Conservation (phyloP, 92 coral and sea anemone species). For the Parazoanthus atlanticus region DNA sequence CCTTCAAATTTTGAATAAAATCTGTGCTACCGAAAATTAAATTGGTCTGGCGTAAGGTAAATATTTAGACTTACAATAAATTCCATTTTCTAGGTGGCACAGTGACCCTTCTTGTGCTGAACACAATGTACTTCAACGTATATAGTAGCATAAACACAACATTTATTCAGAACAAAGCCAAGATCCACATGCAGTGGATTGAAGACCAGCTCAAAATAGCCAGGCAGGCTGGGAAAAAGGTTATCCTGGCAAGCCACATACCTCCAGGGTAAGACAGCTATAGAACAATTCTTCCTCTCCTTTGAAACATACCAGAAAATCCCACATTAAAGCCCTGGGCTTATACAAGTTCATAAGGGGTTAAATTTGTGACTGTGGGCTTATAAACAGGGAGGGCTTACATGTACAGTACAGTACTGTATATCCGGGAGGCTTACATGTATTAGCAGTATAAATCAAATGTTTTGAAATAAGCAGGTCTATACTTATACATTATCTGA, state of each 20-base stretch:
- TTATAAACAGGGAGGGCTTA: too few species aligned
- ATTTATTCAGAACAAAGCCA: slow-evolving; percentile 67
- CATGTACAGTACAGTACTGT: too few species aligned
- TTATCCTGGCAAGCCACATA: slow-evolving; percentile 81
- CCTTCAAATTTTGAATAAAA: too few species aligned
- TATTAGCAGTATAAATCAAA: too few species aligned
- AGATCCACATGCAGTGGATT: slow-evolving; percentile 81
- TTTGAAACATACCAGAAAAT: not conserved
- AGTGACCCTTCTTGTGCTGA: slow-evolving; percentile 77
- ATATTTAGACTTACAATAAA: not conserved
- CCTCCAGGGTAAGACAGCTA: slow-evolving; percentile 80
- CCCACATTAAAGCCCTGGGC: too few species aligned
- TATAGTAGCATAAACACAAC: slow-evolving; percentile 52
- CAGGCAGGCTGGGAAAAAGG: slow-evolving; percentile 64
- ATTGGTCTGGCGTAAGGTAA: too few species aligned
- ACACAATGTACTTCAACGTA: slow-evolving; percentile 83
- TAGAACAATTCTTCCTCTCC: not conserved
- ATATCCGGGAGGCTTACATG: too few species aligned
- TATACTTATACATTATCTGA: too few species aligned
- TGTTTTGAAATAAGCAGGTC: too few species aligned
- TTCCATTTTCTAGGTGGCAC: slow-evolving; percentile 65
- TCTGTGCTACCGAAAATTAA: too few species aligned
- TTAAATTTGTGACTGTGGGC: too few species aligned
- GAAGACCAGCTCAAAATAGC: slow-evolving; percentile 78
- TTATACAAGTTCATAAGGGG: too few species aligned